These are phyloP conservation scores for Percopsis transmontana DNA, from an alignment of 2,113 vertebrate species.

Conservation along the genomic window DNA sequence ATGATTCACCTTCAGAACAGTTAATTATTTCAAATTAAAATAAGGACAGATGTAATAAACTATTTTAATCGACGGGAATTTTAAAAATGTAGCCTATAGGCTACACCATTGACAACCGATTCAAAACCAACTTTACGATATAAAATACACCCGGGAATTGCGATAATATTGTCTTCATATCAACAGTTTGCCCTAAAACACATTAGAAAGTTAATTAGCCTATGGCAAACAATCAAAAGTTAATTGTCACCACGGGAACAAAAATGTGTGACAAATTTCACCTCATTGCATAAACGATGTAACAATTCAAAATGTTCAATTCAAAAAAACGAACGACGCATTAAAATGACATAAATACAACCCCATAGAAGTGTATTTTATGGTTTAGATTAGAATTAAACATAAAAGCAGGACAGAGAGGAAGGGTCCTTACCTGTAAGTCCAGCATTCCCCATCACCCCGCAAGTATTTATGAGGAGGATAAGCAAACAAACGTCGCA, in stretches of 20 bases:
- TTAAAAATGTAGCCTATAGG: too few relatives aligned
- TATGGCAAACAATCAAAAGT: neutral
- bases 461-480: slow-evolving; percentile 79
- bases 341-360: too few relatives aligned
- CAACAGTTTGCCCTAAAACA: neutral
- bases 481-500: slow-evolving; percentile 83
- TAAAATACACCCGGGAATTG: too few relatives aligned
- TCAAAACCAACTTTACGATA: too few relatives aligned
- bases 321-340: too few relatives aligned
- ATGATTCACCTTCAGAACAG: too few relatives aligned
- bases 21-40: too few relatives aligned
- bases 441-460: slow-evolving; percentile 81
- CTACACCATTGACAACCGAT: neutral
- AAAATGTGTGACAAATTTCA: too few relatives aligned
- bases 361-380: neutral
- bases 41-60: slow-evolving; percentile 38
- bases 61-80: neutral
- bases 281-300: too few relatives aligned
- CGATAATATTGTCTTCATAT: neutral
- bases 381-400: slow-evolving; percentile 18
- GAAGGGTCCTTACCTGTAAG: slow-evolving; percentile 81
- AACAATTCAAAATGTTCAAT: too few relatives aligned
- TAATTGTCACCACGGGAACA: too few relatives aligned
- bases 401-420: slow-evolving; percentile 21
- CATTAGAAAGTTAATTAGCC: neutral